Percentiles rank a stretch among this genome's conserved stretches.
These are phyloP conservation scores for Maniola jurtina DNA, from an alignment of 1,140 invertebrate genomes.

Conservation along the genomic window DNA sequence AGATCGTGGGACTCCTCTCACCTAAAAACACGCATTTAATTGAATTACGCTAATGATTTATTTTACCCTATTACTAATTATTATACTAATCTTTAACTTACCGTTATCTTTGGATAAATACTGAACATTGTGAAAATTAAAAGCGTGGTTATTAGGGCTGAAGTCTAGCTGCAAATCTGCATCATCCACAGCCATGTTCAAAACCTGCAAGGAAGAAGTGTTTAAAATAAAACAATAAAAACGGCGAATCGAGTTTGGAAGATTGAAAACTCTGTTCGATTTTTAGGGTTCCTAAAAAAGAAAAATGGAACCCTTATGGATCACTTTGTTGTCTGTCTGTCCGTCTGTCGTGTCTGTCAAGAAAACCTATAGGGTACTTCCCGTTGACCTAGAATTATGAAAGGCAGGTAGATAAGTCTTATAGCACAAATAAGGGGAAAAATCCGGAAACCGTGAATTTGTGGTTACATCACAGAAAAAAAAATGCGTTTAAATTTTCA, in stretches of 20 bases:
- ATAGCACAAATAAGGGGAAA: too few species aligned
- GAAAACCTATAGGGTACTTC: too few species aligned
- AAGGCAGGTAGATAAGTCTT: too few species aligned
- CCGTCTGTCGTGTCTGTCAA: too few species aligned
- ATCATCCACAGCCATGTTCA: conserved; percentile 94
- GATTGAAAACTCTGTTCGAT: background rate
- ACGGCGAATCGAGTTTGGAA: background rate
- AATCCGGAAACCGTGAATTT: too few species aligned
- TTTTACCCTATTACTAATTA: background rate
- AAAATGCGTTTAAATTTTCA: too few species aligned
- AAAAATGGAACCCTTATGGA: too few species aligned
- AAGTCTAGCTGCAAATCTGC: conserved; percentile 92
- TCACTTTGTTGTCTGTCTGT: too few species aligned
- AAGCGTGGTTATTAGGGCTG: conserved; percentile 91
- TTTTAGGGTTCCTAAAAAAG: too few species aligned
- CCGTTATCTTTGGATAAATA: conserved; percentile 91
- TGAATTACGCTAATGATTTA: background rate
- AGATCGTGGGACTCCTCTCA: conserved; percentile 88
- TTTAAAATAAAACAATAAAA: background rate
- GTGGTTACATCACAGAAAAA: too few species aligned
- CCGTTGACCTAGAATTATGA: too few species aligned
- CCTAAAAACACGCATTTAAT: conserved; percentile 63
- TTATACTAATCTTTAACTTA: conserved; percentile 43
- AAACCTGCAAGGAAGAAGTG: conserved; percentile 81
- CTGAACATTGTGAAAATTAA: conserved; percentile 90